Evolutionary conservation across 2,888 invertebrate genomes (phyloP), one percentile per base, ranked within the genome.

Genomic region (Omphaloscelis lunosa): DNA sequence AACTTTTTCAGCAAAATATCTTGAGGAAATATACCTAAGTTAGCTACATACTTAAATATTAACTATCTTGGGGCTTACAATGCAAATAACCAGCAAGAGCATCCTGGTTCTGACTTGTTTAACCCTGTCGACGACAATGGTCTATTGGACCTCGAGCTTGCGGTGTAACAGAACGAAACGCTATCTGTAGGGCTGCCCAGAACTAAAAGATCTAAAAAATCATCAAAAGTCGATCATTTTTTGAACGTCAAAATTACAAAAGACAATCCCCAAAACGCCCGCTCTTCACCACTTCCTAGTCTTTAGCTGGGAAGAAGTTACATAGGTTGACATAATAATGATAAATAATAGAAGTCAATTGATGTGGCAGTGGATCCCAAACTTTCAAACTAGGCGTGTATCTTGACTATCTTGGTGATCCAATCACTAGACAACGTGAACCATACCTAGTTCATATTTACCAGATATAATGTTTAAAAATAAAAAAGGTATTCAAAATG

Each of bases 161-260:
- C 63, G 5, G 53, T 39, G 56, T 80, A 80, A 81, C 83, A 65
- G 76, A 77, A 82, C 67, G 59, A 63, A 74, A 67, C 51, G 58
- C 17, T 62, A 23, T 59, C 17, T n/a, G 23, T 51, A 86, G 84
- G 82, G 86, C 23, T 86, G 66, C 34, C n/a, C 29, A 17, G 12
- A 29, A 27, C 4, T 15, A 29, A 34, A 58, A n/a, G 23, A 48
- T 1, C 3, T 3, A 23, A 53, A 56, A n/a, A n/a, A n/a, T n/a
- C n/a, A n/a, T n/a, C 56, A 12, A n/a, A n/a, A n/a, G 6, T 56
- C 12, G 12, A n/a, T 56, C 56, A 56, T n/a, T 56, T 56, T 56
- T 56, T 15, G 11, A 15, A 56, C 56, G n/a, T 6, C n/a, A n/a
- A n/a, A 56, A 56, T 56, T 12, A 5, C 56, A 6, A 0, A 56